Evolutionary conservation across 2,888 invertebrate genomes (phyloP), one percentile per base, ranked within the genome.

Genomic region (Leptopterna dolabrata): DNA sequence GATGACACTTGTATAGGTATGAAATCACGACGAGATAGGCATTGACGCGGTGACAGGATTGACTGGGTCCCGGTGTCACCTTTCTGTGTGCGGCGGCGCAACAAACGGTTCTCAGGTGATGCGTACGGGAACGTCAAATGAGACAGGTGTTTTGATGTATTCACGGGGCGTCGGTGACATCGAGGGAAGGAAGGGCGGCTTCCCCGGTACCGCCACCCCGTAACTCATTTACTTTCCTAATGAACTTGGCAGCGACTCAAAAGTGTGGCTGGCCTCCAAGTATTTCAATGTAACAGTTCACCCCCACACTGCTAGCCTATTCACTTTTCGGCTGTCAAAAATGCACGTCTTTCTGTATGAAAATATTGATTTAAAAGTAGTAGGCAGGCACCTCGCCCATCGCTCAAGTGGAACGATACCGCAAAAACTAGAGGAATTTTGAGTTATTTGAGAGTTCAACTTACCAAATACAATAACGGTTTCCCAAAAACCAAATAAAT

Each of bases 151-250:
- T 63, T 63, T 63, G 63, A 63, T 63, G 24, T 63, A 63, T 19
- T 63, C 27, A 27, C 2, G 63, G 24, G 63, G 24, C 27, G 13
- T 24, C 13, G 63, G 63, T 27, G 24, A 63, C 63, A 19, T 24
- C 27, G 24, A 63, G 24, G 63, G 63, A 24, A 63, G 24, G 63
- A 63, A 63, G 24, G 63, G 63, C 13, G 63, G 63, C 24, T 24
- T 63, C 27, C 63, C 51, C 16, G 51, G 24, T 6, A 9, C 63
- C 24, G 24, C 63, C 63, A n/a, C 63, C 27, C 78, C 27, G 78
- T 78, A 78, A 78, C 78, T 78, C 78, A 78, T 78, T 78, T 78
- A 78, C 43, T 78, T 78, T 78, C 78, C 78, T 78, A 78, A 78
- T 78, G 78, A 78, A 78, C 78, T 78, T 78, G 78, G 78, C 78